Percentiles rank a stretch among this genome's conserved stretches.
phyloP scores from a whole-genome alignment of 2,797 vertebrate genomes.

The Calcarius lapponicus region DNA sequence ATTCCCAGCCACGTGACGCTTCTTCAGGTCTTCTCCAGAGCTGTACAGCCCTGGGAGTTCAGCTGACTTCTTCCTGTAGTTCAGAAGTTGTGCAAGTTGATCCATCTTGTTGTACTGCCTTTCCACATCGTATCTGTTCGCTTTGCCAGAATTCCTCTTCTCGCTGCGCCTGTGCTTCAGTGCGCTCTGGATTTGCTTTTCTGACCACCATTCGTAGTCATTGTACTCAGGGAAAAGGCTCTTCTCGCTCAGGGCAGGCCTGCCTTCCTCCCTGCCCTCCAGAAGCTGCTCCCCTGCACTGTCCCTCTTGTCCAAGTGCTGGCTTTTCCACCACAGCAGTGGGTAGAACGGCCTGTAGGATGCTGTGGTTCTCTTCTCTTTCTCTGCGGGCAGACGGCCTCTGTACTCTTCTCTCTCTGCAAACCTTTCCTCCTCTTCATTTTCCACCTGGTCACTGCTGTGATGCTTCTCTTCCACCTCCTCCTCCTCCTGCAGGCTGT shows the following conservation, averaged over 20 bases:
- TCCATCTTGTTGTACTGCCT: constrained; percentile 80
- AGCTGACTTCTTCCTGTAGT: constrained; percentile 81
- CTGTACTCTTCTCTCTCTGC: constrained; percentile 33
- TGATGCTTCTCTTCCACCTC: constrained; percentile 30
- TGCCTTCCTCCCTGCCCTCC: constrained; percentile 65
- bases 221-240: constrained; percentile 72
- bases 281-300: constrained; percentile 30
- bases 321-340: constrained; percentile 83
- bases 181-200: constrained; percentile 69
- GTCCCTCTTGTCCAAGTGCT: constrained; percentile 60
- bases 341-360: constrained; percentile 80
- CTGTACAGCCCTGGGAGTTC: constrained; percentile 78
- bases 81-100: constrained; percentile 83
- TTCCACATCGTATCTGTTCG: constrained; percentile 50
- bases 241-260: constrained; percentile 42
- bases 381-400: constrained; percentile 22
- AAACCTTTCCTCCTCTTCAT: constrained; percentile 20
- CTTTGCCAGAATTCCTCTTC: constrained; percentile 49
- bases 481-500: constrained; percentile 17
- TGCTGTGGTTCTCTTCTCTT: constrained; percentile 73
- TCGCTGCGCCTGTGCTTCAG: constrained; percentile 59
- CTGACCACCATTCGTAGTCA: constrained; percentile 77
- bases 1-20: constrained; percentile 6
- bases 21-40: constrained; percentile 71
- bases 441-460: constrained; percentile 28